A percentile compares a stretch with the other conserved stretches of the same genome.
These are phyloP conservation scores for Cinara cedri DNA, from an alignment of 2,888 invertebrate species.

Conservation along the genomic window DNA sequence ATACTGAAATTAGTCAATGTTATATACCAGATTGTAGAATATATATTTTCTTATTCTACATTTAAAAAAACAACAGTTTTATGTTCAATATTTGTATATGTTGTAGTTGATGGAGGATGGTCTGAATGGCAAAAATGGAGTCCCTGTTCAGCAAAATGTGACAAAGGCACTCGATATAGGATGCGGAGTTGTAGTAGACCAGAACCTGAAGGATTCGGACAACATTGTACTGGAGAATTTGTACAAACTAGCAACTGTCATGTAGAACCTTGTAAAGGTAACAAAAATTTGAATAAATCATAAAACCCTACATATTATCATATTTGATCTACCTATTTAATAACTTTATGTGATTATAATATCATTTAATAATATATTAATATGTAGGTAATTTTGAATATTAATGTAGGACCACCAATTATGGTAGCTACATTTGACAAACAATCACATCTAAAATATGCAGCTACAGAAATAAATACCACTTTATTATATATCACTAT, in stretches of 20 bases:
- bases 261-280: slow-evolving; percentile 45
- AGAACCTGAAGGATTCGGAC: slow-evolving; percentile 32
- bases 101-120: slow-evolving; percentile 47
- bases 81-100: neutral
- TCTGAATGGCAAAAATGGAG: slow-evolving; percentile 51
- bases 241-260: slow-evolving; percentile 16
- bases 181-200: slow-evolving; percentile 44
- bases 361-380: neutral
- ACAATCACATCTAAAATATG: slow-evolving; percentile 32
- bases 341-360: neutral
- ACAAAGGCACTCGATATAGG: slow-evolving; percentile 23
- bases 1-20: slow-evolving; percentile 37
- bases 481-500: slow-evolving; percentile 17
- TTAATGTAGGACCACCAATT: slow-evolving; percentile 24
- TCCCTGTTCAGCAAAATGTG: slow-evolving; percentile 28
- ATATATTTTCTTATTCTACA: neutral
- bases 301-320: neutral
- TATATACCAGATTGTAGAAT: slow-evolving; percentile 2
- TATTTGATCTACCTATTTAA: neutral
- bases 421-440: slow-evolving; percentile 46
- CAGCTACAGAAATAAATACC: slow-evolving; percentile 17
- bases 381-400: slow-evolving; percentile 10
- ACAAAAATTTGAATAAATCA: neutral
- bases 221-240: slow-evolving; percentile 3
- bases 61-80: neutral